phyloP scores from a whole-genome alignment of 2,113 vertebrate genomes.

The Myotis lucifugus region DNA sequence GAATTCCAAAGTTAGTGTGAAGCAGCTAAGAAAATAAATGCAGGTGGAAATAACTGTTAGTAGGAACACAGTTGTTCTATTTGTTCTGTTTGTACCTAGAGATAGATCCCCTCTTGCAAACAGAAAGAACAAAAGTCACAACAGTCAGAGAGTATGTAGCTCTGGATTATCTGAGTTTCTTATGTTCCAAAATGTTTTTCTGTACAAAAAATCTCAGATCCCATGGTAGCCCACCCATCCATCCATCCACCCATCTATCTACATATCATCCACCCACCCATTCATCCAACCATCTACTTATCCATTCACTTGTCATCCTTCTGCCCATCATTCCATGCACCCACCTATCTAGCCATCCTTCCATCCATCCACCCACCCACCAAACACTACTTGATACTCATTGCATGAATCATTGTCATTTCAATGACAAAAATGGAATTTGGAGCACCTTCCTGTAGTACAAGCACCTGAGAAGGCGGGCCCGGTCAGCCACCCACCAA shows the following conservation, averaged over 20 bases:
- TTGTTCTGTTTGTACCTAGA: not conserved
- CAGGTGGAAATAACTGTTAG: not conserved
- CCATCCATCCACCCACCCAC: not conserved
- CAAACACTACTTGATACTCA: not conserved
- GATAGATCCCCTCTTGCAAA: not conserved
- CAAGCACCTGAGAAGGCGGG: too few species aligned
- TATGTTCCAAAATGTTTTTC: not conserved
- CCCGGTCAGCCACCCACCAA: too few species aligned
- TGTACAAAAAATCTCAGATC: not conserved
- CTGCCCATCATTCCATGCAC: not conserved
- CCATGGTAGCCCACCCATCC: not conserved
- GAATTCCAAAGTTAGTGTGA: constrained; percentile 66
- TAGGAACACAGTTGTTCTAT: not conserved
- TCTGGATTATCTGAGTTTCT: not conserved
- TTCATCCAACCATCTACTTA: not conserved
- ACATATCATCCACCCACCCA: too few species aligned
- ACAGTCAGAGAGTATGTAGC: not conserved
- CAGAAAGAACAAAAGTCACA: constrained; percentile 21
- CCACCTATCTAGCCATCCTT: not conserved
- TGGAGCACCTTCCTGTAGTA: too few species aligned
- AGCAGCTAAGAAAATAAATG: constrained; percentile 66
- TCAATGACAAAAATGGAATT: too few species aligned
- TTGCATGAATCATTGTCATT: too few species aligned
- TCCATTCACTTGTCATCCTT: not conserved
- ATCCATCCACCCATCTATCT: too few species aligned